A percentile compares a stretch with the other conserved stretches of the same genome.
phyloP scores from a whole-genome alignment of 2,113 vertebrate species.

The Mesitornis unicolor region DNA sequence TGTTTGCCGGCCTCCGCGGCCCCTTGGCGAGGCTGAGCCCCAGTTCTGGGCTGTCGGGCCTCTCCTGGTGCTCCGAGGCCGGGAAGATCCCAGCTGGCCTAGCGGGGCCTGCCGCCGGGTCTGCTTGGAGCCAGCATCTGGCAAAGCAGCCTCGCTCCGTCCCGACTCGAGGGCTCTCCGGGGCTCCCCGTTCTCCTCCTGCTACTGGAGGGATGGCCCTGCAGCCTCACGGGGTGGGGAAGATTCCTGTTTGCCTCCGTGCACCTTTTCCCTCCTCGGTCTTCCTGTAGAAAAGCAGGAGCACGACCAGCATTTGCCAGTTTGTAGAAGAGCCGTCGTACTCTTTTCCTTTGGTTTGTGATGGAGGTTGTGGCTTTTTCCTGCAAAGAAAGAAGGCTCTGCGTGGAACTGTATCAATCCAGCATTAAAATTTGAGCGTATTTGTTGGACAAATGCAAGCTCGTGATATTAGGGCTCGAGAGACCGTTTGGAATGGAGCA shows the following conservation, averaged over 20 bases:
- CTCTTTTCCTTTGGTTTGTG: too few relatives aligned
- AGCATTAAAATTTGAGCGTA: background rate
- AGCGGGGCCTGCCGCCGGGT: background rate
- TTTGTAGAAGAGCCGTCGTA: background rate
- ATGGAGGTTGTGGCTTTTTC: background rate
- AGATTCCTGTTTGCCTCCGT: background rate
- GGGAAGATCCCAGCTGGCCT: background rate
- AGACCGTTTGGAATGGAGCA: background rate
- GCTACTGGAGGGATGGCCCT: background rate
- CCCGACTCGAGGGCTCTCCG: accelerated
- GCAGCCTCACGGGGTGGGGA: background rate
- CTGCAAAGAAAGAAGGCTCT: background rate
- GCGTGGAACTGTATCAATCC: background rate
- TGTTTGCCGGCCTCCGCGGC: background rate
- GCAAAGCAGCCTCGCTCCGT: background rate
- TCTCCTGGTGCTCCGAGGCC: background rate
- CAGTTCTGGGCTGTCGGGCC: background rate
- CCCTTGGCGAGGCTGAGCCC: background rate
- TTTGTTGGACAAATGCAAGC: background rate
- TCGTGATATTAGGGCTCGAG: background rate
- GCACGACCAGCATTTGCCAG: accelerated
- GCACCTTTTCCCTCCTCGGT: too few relatives aligned
- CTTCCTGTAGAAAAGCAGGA: accelerated
- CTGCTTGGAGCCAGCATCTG: background rate
- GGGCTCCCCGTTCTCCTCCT: background rate